Percentiles rank a stretch among this genome's conserved stretches.
Evolutionary conservation across 1,140 invertebrate genomes (phyloP).

Genomic region (Drosophila fuyamai): DNA sequence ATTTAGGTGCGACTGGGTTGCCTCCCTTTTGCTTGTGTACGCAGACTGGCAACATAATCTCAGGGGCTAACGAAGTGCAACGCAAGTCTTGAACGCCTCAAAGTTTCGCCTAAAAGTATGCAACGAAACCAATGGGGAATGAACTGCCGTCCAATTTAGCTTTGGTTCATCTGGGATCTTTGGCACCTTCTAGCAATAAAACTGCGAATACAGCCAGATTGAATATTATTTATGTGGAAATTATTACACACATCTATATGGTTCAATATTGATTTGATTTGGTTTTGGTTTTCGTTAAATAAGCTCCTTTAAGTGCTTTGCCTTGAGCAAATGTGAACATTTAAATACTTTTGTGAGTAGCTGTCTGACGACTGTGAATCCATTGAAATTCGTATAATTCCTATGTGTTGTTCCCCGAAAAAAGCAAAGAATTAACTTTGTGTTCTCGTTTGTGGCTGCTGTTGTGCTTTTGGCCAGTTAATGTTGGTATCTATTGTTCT

Average conservation of each 20-base stretch:
- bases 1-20: constrained; percentile 18
- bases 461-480: constrained; percentile 58
- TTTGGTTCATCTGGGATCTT: constrained; percentile 47
- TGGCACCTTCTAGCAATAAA: constrained; percentile 47
- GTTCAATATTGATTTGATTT: constrained; percentile 39
- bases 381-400: constrained; percentile 84
- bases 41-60: constrained; percentile 35
- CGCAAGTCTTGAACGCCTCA: constrained; percentile 33
- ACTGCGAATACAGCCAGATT: constrained; percentile 52
- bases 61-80: constrained; percentile 36
- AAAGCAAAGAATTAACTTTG: constrained; percentile 70
- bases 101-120: constrained; percentile 41
- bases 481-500: constrained; percentile 32
- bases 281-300: constrained; percentile 60
- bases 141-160: constrained; percentile 16
- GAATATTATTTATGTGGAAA: constrained; percentile 43
- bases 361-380: constrained; percentile 55
- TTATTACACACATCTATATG: constrained; percentile 44
- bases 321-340: constrained; percentile 55
- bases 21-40: constrained; percentile 3
- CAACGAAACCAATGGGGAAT: constrained; percentile 48
- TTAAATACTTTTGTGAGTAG: constrained; percentile 53
- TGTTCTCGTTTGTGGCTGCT: constrained; percentile 52
- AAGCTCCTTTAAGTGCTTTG: constrained; percentile 71
- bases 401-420: constrained; percentile 83